phyloP scores from a whole-genome alignment of 2,113 vertebrate genomes.

The Axis porcinus region DNA sequence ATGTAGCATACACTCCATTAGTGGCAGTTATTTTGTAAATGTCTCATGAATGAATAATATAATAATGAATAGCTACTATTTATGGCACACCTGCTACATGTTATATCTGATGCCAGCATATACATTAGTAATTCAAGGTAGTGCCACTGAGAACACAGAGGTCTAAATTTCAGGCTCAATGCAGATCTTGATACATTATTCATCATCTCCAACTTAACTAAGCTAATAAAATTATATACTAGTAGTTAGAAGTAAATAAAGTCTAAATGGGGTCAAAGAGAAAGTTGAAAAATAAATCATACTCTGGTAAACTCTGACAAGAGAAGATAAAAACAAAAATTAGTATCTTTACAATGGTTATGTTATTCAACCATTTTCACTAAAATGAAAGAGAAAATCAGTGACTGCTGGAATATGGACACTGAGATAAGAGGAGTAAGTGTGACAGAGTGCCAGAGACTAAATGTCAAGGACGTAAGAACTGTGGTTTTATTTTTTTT shows the following conservation, averaged over 20 bases:
- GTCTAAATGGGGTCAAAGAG: neutral
- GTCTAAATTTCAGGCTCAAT: neutral
- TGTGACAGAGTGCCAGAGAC: neutral
- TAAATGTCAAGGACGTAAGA: neutral
- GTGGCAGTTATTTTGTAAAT: neutral
- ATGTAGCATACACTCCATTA: neutral
- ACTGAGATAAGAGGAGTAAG: neutral
- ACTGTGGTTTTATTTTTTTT: neutral
- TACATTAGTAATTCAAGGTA: neutral
- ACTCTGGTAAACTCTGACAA: neutral
- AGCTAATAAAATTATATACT: neutral
- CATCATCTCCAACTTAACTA: neutral
- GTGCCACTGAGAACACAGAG: neutral
- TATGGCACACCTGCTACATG: neutral
- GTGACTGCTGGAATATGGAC: neutral
- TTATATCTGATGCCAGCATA: neutral
- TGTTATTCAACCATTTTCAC: neutral
- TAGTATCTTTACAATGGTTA: neutral
- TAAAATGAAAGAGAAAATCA: neutral
- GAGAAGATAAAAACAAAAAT: neutral
- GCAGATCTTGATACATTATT: neutral
- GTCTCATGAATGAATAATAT: neutral
- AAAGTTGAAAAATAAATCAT: neutral
- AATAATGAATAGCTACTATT: neutral
- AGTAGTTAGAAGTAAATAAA: neutral